These are phyloP conservation scores for Semnopithecus entellus DNA, from an alignment of 2,113 vertebrate species.

Conservation along the genomic window DNA sequence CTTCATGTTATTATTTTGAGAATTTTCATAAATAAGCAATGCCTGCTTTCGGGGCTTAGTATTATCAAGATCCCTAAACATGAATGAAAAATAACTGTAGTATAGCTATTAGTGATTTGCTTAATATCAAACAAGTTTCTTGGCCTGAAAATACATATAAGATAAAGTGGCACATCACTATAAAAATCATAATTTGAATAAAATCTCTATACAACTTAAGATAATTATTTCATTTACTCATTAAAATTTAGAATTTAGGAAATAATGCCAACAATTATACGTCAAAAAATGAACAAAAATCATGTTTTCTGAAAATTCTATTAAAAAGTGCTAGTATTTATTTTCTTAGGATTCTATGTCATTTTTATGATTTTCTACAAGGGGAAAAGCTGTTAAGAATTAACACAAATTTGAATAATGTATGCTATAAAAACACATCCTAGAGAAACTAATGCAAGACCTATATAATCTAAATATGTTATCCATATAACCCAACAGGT, in stretches of 20 bases:
- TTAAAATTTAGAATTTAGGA: not conserved
- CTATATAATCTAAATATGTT: not conserved
- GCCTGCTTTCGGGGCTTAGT: not conserved
- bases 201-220: not conserved
- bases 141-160: not conserved
- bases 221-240: not conserved
- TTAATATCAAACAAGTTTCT: not conserved
- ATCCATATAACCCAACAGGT: not conserved
- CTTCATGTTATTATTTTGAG: not conserved
- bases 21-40: constrained; percentile 4
- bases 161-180: not conserved
- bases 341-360: not conserved
- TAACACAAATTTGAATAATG: not conserved
- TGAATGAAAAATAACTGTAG: not conserved
- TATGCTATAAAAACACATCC: not conserved
- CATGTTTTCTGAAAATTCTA: not conserved
- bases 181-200: not conserved
- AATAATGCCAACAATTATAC: not conserved
- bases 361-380: not conserved
- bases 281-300: not conserved
- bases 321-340: not conserved
- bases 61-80: not conserved
- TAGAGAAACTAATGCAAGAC: not conserved
- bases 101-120: not conserved
- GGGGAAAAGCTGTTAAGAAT: not conserved